Base-by-base conservation (phyloP, 2,113 vertebrate species). In the Benitochromis conjunctus region DNA sequence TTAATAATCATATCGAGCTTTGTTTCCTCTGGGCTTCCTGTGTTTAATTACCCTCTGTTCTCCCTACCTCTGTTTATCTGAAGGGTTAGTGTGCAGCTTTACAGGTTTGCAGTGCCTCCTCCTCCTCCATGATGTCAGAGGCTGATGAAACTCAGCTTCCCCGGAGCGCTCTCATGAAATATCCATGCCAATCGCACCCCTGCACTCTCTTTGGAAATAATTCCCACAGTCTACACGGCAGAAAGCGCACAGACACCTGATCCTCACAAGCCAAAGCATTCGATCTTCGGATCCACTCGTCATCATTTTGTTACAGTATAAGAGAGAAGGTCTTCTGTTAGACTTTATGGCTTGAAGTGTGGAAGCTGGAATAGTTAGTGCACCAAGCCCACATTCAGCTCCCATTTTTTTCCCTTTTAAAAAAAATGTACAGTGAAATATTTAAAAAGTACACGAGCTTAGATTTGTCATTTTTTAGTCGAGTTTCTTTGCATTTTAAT, bases 91-190 rank as follows among this genome's bases (percentile, higher is more conserved):
- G 55, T 56, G 57, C 84, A 55, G 41, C 54, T 62, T 38, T 18
- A 48, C 54, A 79, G 56, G 69, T 84, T 29, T 51, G 48, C 51
- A 71, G 21, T 84, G n/a, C 54, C 71, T 43, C 3, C 76, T 64
- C 64, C 57, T 2, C 76, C 81, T 24, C 26, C 12, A 83, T 85
- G 81, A 58, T 84, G 82, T 83, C 88, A 85, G 56, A 64, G 43
- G 46, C 81, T 80, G 86, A 85, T 78, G 80, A 90, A 84, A 89
- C 57, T 62, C 74, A 80, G 29, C 85, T 82, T 82, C 79, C 81
- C 86, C 5, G 11, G 38, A 86, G 80, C 87, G 66, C 8, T 31
- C 84, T 92, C 86, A 81, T 92, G 76, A 94, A 92, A 94, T 76
- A 86, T 80, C 78, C 12, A 62, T 57, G 79, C 66, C 53, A 80